Evolutionary conservation across 2,888 invertebrate species (phyloP).

Genomic region (Cheilosia scutellata): DNA sequence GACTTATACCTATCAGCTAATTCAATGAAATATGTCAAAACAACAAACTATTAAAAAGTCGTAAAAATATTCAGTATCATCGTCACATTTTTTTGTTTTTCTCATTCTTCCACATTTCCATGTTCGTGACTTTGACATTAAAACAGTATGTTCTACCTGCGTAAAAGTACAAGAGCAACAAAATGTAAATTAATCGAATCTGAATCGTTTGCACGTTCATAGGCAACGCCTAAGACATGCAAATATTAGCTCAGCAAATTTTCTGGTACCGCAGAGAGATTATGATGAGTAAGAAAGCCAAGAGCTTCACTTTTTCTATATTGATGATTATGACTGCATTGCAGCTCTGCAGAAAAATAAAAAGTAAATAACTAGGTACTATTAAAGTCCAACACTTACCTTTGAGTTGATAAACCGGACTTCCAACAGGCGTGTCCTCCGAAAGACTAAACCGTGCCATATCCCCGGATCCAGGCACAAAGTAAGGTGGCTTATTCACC

Average conservation of each 20-base stretch:
- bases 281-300: constrained; percentile 15
- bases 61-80: neutral
- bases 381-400: constrained; percentile 84
- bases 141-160: constrained; percentile 6
- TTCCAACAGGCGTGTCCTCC: constrained; percentile 90
- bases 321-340: neutral
- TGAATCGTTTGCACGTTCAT: constrained; percentile 44
- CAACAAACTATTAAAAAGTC: neutral
- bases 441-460: constrained; percentile 90
- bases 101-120: constrained; percentile 1
- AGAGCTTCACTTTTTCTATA: constrained; percentile 43
- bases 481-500: constrained; percentile 90
- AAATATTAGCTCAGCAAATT: constrained; percentile 21
- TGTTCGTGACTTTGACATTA: constrained; percentile 72
- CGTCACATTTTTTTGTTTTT: neutral
- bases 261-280: neutral
- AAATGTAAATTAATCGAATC: constrained; percentile 22
- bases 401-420: constrained; percentile 90
- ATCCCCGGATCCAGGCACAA: constrained; percentile 90
- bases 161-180: constrained; percentile 12
- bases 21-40: neutral
- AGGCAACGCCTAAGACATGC: constrained; percentile 7
- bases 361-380: constrained; percentile 15
- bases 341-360: neutral
- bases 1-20: neutral